Evolutionary conservation across 1,140 invertebrate genomes (phyloP).

Genomic region (Papilio polyxenes): DNA sequence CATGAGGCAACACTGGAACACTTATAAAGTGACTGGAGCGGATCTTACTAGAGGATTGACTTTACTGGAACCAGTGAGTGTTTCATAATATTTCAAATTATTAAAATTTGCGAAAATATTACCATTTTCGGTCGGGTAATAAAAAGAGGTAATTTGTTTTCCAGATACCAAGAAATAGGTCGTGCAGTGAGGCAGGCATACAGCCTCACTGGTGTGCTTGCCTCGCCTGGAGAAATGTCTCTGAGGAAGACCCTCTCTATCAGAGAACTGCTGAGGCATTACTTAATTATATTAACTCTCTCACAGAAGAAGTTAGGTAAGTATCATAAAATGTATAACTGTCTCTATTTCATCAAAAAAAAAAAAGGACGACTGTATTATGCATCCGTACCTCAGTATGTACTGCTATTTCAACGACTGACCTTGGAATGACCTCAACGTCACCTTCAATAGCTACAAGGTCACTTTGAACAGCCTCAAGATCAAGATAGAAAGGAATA

Average conservation of each 20-base stretch:
- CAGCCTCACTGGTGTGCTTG: conserved; percentile 98
- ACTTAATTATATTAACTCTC: conserved; percentile 83
- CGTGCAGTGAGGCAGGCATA: conserved; percentile 93
- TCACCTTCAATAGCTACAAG: no score
- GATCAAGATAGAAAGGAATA: no score
- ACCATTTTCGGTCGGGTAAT: no score
- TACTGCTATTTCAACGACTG: no score
- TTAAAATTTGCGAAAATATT: no score
- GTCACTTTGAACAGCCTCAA: no score
- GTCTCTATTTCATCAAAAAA: no score
- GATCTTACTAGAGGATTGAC: conserved; percentile 84
- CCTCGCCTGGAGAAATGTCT: conserved; percentile 85
- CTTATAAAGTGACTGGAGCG: conserved; percentile 74
- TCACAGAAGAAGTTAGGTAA: conserved; percentile 63
- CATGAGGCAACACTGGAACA: conserved; percentile 57
- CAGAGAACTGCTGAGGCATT: conserved; percentile 79
- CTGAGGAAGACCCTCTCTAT: conserved; percentile 55
- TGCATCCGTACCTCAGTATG: no score
- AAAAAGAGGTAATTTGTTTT: not conserved
- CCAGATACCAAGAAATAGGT: conserved; percentile 86
- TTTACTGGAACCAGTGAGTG: conserved; percentile 85
- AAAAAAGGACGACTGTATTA: no score
- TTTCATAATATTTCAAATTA: not conserved
- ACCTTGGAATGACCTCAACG: no score
- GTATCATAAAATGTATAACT: not conserved